A percentile compares a stretch with the other conserved stretches of the same genome.
Conservation (phyloP, 2,888 invertebrate species). For the Stenurella melanura region DNA sequence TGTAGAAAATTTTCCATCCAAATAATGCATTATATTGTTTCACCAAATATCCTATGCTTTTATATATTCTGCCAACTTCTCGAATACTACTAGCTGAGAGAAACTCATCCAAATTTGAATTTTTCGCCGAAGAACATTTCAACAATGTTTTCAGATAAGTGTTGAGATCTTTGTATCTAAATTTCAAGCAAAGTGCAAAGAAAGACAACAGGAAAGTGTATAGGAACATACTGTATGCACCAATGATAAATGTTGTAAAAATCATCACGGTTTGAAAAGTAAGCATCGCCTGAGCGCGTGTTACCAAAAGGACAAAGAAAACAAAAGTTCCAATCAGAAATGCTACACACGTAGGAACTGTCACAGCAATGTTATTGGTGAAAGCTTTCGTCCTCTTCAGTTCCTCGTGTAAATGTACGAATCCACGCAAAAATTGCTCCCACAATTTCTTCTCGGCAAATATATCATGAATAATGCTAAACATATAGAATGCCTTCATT, state of each 20-base stretch:
- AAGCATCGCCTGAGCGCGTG: background rate
- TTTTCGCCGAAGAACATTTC: background rate
- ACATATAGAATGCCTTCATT: background rate
- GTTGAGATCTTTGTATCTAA: slow-evolving; percentile 23
- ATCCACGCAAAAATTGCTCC: background rate
- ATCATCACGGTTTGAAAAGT: background rate
- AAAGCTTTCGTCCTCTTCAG: background rate
- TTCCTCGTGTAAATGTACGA: background rate
- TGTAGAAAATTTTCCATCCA: slow-evolving; percentile 8
- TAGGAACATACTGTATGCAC: background rate
- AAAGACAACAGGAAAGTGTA: background rate
- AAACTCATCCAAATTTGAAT: slow-evolving; percentile 12
- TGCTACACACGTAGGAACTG: background rate
- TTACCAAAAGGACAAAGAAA: background rate
- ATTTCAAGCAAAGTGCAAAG: slow-evolving; percentile 12
- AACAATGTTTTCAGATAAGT: slow-evolving; percentile 1
- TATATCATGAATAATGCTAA: background rate
- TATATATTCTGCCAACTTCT: slow-evolving; percentile 17
- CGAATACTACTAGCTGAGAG: background rate
- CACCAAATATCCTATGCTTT: background rate
- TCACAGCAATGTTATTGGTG: background rate
- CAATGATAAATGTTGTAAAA: background rate
- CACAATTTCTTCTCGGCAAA: background rate
- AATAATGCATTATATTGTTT: background rate
- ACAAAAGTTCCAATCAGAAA: background rate